Evolutionary conservation across 2,797 vertebrate species (phyloP).

Genomic region (Eospalax fontanierii): DNA sequence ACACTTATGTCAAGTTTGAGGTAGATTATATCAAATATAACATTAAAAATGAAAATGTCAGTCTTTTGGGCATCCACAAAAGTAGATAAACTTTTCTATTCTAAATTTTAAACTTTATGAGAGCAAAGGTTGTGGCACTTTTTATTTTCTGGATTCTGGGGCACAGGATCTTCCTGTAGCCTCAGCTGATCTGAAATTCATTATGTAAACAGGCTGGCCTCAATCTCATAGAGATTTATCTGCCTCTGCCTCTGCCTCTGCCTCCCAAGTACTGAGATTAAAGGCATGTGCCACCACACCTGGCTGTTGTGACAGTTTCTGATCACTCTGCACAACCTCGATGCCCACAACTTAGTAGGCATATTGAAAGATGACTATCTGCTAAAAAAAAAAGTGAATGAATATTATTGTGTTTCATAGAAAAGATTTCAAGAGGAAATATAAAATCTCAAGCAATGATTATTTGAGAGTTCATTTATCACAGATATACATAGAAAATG

Average conservation of each 20-base stretch:
- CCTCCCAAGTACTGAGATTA: too few species aligned
- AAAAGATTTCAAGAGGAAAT: not conserved
- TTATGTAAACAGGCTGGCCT: too few species aligned
- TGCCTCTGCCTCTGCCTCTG: too few species aligned
- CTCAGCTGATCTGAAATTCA: too few species aligned
- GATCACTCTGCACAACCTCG: not conserved
- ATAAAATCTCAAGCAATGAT: not conserved
- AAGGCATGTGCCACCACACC: too few species aligned
- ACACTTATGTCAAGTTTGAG: not conserved
- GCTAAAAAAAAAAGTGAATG: not conserved
- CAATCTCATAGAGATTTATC: too few species aligned
- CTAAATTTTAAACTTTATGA: not conserved
- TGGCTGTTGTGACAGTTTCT: not conserved
- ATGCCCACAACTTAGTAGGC: not conserved
- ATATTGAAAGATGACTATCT: not conserved
- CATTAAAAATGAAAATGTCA: not conserved
- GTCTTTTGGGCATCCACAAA: not conserved
- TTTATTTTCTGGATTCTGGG: too few species aligned
- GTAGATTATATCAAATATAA: not conserved
- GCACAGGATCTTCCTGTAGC: too few species aligned
- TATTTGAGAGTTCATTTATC: not conserved
- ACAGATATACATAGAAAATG: not conserved
- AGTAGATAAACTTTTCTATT: not conserved
- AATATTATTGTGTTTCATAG: not conserved
- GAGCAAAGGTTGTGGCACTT: too few species aligned